Conservation (phyloP, 2,888 invertebrate species). For the Ditula angustiorana region DNA sequence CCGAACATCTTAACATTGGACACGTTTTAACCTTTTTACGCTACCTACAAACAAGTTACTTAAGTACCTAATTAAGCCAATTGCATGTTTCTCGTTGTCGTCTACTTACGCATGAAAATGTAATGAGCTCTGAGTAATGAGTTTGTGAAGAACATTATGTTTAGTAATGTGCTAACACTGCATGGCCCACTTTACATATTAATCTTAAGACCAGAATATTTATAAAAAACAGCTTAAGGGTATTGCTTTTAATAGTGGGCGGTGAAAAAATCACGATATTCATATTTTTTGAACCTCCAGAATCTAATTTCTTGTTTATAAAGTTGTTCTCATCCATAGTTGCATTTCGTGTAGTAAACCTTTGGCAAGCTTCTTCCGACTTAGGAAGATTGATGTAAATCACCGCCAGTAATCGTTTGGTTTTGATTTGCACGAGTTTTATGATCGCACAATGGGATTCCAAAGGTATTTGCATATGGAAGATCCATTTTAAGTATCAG, state of each 20-base stretch:
- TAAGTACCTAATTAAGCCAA: constrained; percentile 13
- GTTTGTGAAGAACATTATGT: background rate
- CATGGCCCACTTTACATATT: constrained; percentile 16
- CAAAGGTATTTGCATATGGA: constrained; percentile 21
- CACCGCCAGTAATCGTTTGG: constrained; percentile 61
- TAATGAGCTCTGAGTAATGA: background rate
- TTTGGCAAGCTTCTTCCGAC: constrained; percentile 50
- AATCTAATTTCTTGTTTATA: constrained; percentile 25
- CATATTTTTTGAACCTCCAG: constrained; percentile 76
- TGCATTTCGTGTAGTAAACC: constrained; percentile 57
- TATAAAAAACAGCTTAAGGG: background rate
- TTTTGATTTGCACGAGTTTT: constrained; percentile 70
- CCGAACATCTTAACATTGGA: constrained; percentile 40
- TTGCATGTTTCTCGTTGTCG: constrained; percentile 18
- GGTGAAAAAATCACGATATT: constrained; percentile 66
- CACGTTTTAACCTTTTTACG: constrained; percentile 22
- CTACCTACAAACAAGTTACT: constrained; percentile 11
- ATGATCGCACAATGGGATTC: constrained; percentile 49
- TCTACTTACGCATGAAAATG: constrained; percentile 8
- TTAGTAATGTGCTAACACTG: constrained; percentile 5
- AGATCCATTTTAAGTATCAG: constrained; percentile 18
- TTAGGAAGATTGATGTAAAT: constrained; percentile 43
- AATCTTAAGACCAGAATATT: constrained; percentile 7
- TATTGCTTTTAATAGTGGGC: constrained; percentile 38
- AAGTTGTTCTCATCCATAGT: constrained; percentile 44